Percentiles rank a stretch among this genome's conserved stretches.
Conservation (phyloP, 2,797 vertebrate genomes). For the Cetoscarus ocellatus region DNA sequence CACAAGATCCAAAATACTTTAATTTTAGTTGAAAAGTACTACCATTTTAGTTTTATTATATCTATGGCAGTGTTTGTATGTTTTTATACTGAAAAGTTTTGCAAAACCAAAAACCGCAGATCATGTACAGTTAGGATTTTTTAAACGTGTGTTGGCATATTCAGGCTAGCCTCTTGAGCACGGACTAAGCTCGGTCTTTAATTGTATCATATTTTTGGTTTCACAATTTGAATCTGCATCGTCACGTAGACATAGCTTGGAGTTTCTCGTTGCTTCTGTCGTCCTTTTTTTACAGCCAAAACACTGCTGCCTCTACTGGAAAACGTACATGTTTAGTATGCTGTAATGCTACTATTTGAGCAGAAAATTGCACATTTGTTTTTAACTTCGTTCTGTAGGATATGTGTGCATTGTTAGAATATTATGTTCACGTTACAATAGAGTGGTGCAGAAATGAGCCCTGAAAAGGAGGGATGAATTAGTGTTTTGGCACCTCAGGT, state of each 20-base stretch:
- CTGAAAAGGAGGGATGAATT: too few species aligned
- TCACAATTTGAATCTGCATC: slow-evolving; percentile 35
- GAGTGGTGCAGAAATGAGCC: background rate
- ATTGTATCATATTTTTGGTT: slow-evolving; percentile 30
- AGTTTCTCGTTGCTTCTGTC: slow-evolving; percentile 50
- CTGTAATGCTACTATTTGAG: slow-evolving; percentile 46
- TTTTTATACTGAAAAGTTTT: slow-evolving; percentile 69
- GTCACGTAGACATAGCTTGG: slow-evolving; percentile 27
- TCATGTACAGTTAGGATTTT: slow-evolving; percentile 49
- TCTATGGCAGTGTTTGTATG: slow-evolving; percentile 52
- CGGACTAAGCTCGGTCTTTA: slow-evolving; percentile 34
- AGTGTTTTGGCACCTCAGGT: too few species aligned
- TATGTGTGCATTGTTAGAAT: slow-evolving; percentile 14
- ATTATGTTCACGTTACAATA: slow-evolving; percentile 44
- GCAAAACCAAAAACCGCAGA: slow-evolving; percentile 48
- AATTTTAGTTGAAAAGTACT: slow-evolving; percentile 34
- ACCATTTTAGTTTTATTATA: slow-evolving; percentile 39
- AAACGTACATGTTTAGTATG: slow-evolving; percentile 32
- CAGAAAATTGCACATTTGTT: slow-evolving; percentile 67
- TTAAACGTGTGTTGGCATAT: slow-evolving; percentile 42
- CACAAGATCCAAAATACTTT: slow-evolving; percentile 29
- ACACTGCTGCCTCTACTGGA: slow-evolving; percentile 49
- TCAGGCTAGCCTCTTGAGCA: slow-evolving; percentile 50
- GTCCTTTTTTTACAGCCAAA: slow-evolving; percentile 60
- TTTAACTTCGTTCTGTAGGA: slow-evolving; percentile 37